Conservation (phyloP, 2,797 vertebrate species). For the Xerus rutilus region DNA sequence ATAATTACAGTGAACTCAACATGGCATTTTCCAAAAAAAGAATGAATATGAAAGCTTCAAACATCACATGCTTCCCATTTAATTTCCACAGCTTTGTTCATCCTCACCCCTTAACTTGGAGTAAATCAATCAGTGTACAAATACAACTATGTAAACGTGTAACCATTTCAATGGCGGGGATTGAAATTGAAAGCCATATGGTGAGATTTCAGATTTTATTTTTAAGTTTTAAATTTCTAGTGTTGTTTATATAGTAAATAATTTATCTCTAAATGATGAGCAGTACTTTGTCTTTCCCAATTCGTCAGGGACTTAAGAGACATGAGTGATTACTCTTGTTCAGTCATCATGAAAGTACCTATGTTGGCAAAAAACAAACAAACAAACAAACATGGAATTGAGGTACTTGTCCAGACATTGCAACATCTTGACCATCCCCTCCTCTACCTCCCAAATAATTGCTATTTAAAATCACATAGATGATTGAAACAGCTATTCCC, state of each 20-base stretch:
- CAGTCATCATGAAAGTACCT: background rate
- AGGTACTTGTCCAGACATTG: constrained; percentile 15
- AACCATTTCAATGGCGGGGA: background rate
- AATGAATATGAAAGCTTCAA: constrained; percentile 55
- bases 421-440: background rate
- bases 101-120: background rate
- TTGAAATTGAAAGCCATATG: background rate
- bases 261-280: constrained; percentile 51
- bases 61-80: background rate
- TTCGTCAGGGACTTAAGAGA: constrained; percentile 1
- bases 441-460: background rate
- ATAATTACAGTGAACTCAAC: constrained; percentile 39
- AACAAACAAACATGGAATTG: background rate
- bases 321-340: background rate
- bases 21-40: constrained; percentile 43
- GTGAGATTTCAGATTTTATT: constrained; percentile 27
- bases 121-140: constrained; percentile 20
- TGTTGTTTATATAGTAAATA: constrained; percentile 37
- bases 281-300: background rate
- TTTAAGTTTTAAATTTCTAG: constrained; percentile 42
- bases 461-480: constrained; percentile 24
- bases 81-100: background rate
- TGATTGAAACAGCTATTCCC: background rate
- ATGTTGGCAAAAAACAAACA: background rate
- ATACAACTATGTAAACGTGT: background rate